Evolutionary conservation across 2,888 invertebrate genomes (phyloP).

Genomic region (Allygus modestus): DNA sequence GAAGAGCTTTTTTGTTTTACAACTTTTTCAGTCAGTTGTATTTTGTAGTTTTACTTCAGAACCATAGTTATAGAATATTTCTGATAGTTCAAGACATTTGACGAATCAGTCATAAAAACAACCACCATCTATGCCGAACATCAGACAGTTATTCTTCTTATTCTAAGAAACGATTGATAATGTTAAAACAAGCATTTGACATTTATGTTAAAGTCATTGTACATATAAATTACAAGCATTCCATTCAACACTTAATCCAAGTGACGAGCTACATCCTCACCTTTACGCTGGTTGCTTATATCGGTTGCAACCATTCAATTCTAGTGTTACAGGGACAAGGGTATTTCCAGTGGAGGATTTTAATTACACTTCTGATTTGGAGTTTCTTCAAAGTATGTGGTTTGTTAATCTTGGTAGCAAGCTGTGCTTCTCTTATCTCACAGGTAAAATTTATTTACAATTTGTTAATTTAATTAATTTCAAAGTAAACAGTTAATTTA

Average conservation of each 20-base stretch:
- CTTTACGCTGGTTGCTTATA: not conserved
- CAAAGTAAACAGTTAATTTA: too few species aligned
- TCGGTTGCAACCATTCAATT: not conserved
- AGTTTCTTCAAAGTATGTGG: slow-evolving; percentile 7
- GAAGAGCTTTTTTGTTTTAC: not conserved
- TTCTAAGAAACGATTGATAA: not conserved
- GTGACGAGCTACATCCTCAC: not conserved
- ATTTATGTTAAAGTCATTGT: not conserved
- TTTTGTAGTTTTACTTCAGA: slow-evolving; percentile 9
- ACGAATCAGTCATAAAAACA: not conserved
- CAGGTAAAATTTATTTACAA: not conserved
- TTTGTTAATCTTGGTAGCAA: not conserved
- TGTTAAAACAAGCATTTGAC: not conserved
- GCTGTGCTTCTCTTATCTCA: not conserved
- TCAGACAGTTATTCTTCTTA: not conserved
- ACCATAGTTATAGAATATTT: not conserved
- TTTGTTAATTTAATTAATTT: too few species aligned
- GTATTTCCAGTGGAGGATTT: not conserved
- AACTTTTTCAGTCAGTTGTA: slow-evolving; percentile 12
- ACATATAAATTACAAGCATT: not conserved
- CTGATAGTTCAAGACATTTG: not conserved
- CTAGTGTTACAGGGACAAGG: not conserved
- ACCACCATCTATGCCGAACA: not conserved
- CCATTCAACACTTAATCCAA: not conserved
- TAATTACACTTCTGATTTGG: not conserved